Evolutionary conservation across 2,113 vertebrate species (phyloP), one percentile per base, ranked within the genome.

Genomic region (Struthio camelus): DNA sequence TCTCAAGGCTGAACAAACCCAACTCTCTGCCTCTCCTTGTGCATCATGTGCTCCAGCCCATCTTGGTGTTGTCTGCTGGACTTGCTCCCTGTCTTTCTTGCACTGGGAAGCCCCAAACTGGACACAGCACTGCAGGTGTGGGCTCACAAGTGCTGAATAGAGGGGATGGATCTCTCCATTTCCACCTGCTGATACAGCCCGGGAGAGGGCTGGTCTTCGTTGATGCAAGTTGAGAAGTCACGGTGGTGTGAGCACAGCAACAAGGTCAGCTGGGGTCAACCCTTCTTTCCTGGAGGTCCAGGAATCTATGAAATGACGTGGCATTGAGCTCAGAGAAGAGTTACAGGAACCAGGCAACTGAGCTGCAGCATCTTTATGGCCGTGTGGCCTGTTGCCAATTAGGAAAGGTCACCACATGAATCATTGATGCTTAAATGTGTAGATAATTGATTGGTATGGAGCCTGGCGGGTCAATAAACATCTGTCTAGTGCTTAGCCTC

Each of bases 211-310:
- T 42, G 73, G 24, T 25, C 11, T 24, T 50, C 64, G 23, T n/a
- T 61, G 62, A 42, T 42, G n/a, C 0, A 2, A 36, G 36, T 7
- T 6, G n/a, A 36, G 73, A 30, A 51, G n/a, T 5, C 11, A 10
- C 0, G 42, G 8, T n/a, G 64, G 7, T 30, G n/a, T 28, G 54
- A 69, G 30, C 5, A 15, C 44, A 46, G 44, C 44, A 46, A 16
- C 14, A 15, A 46, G 44, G 44, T 15, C 44, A 16, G 44, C 15
- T 6, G 15, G 14, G 17, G 44, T 15, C 44, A 46, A 46, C 44
- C 44, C 44, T 46, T 46, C 44, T 46, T 46, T 46, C 38, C 28
- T 88, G 66, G 38, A 46, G 46, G 11, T 11, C 32, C 3, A 0
- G 2, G 19, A 51, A 73, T 20, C 24, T 24, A 40, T 14, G 5